These are phyloP conservation scores for Sapayoa aenigma DNA, from an alignment of 2,113 vertebrate species.

Conservation along the genomic window DNA sequence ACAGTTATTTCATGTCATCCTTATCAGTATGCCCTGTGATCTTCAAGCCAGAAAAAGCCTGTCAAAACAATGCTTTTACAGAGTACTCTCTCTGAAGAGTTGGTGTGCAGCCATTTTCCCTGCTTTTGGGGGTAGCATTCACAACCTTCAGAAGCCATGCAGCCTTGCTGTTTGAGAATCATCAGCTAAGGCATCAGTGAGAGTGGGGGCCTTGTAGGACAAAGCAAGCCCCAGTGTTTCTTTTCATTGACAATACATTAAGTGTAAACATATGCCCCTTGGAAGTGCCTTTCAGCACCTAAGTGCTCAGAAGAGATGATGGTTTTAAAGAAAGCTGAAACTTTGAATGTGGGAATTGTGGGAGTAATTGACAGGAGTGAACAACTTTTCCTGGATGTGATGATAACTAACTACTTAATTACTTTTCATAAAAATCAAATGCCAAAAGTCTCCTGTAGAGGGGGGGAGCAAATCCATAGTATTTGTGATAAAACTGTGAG, in stretches of 20 bases:
- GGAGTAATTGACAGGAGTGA: not conserved
- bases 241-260: not conserved
- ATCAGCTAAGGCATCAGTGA: not conserved
- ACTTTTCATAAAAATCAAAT: too few species aligned
- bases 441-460: not conserved
- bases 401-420: not conserved
- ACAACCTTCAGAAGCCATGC: not conserved
- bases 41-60: not conserved
- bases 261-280: not conserved
- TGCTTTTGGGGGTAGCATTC: not conserved
- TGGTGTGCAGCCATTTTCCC: accelerated
- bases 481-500: not conserved
- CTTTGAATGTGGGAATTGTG: not conserved
- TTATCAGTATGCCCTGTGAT: not conserved
- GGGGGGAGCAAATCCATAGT: not conserved
- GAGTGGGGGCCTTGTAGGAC: not conserved
- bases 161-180: not conserved
- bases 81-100: not conserved
- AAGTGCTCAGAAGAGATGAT: not conserved
- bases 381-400: not conserved
- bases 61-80: not conserved
- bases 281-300: not conserved
- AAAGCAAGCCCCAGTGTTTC: not conserved
- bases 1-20: not conserved
- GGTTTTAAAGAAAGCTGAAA: not conserved